Percentiles rank a stretch among this genome's conserved stretches.
phyloP scores from a whole-genome alignment of 2,888 invertebrate species.

The Drosophila melanosoma region DNA sequence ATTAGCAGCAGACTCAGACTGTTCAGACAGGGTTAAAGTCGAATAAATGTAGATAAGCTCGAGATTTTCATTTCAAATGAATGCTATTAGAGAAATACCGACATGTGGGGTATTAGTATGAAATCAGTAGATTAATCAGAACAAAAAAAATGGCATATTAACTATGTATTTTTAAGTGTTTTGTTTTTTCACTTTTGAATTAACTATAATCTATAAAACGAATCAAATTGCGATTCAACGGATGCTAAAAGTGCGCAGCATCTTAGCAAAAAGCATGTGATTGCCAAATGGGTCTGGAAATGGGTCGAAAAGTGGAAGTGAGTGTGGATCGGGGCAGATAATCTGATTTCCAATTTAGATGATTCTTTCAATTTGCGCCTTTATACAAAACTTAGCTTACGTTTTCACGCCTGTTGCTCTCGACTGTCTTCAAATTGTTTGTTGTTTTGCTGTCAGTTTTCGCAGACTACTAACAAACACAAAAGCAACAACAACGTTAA shows the following conservation, averaged over 20 bases:
- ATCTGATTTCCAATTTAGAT: constrained; percentile 13
- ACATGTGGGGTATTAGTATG: not conserved
- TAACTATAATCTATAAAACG: constrained; percentile 24
- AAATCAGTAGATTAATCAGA: constrained; percentile 21
- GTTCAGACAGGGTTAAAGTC: not conserved
- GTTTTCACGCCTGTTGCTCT: constrained; percentile 61
- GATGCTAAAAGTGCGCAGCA: constrained; percentile 24
- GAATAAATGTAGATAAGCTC: not conserved
- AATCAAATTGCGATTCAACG: constrained; percentile 45
- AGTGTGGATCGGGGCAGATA: constrained; percentile 8
- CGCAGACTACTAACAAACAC: constrained; percentile 36
- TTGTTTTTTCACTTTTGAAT: constrained; percentile 28
- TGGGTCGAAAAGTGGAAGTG: not conserved
- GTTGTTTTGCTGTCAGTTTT: constrained; percentile 72
- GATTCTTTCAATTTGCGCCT: constrained; percentile 23
- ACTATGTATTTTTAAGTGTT: constrained; percentile 24
- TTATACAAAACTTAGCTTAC: constrained; percentile 4
- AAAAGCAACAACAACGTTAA: constrained; percentile 8
- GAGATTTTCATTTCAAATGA: not conserved
- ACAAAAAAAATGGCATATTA: constrained; percentile 8
- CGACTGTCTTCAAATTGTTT: constrained; percentile 60
- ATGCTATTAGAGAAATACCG: not conserved
- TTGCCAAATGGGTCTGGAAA: not conserved
- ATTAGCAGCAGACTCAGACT: not conserved
- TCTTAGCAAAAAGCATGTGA: constrained; percentile 12